A percentile compares a stretch with the other conserved stretches of the same genome.
Conservation (phyloP, 2,888 invertebrate genomes). For the Ophion obscuratus region DNA sequence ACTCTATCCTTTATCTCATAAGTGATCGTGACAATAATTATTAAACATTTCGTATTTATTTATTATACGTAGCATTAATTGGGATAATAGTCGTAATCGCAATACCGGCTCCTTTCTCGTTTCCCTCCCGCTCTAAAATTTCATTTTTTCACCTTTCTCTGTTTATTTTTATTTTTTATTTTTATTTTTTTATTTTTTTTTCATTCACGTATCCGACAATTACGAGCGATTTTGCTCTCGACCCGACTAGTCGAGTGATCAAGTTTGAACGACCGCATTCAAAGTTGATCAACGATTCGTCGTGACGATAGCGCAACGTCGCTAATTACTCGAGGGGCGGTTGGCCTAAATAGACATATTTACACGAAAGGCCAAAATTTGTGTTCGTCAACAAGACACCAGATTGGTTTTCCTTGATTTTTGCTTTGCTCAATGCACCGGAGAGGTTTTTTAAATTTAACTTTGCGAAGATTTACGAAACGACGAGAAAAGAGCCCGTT, state of each 20-base stretch:
- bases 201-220: constrained; percentile 6
- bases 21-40: constrained; percentile 74
- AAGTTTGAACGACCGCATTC: constrained; percentile 79
- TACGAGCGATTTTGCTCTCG: constrained; percentile 40
- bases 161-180: neutral
- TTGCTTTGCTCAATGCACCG: neutral
- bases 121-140: neutral
- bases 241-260: constrained; percentile 71
- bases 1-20: constrained; percentile 76
- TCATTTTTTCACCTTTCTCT: neutral
- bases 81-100: constrained; percentile 36
- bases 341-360: constrained; percentile 81
- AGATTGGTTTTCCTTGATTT: neutral
- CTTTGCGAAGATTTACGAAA: neutral
- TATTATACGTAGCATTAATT: constrained; percentile 59
- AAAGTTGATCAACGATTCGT: constrained; percentile 74
- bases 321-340: constrained; percentile 26
- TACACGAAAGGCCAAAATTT: constrained; percentile 78
- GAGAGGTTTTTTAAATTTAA: neutral
- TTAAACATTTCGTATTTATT: constrained; percentile 60
- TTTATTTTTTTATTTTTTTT: neutral
- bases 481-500: constrained; percentile 61
- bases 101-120: constrained; percentile 46
- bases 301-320: constrained; percentile 16
- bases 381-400: constrained; percentile 1